Base-by-base conservation (phyloP, 2,888 invertebrate genomes). In the Rhorus exstirpatorius region DNA sequence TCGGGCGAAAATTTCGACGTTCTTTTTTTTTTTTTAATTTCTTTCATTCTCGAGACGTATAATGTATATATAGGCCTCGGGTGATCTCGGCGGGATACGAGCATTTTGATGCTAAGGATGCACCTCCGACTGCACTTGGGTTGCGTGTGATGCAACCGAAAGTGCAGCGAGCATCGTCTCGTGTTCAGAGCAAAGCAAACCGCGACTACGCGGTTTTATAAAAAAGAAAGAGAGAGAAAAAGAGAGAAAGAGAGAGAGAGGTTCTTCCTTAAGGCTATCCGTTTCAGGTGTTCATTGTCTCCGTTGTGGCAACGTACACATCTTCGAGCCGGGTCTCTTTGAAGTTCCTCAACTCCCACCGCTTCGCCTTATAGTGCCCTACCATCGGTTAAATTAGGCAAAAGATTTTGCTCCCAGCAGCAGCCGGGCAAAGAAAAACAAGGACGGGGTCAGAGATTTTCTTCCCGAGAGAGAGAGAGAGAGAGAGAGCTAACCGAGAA, bases 361-460 rank as follows among this genome's bases (percentile, higher is more conserved):
- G 61, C 53, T 14, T 14, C 79, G 63, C 38, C 49, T 53, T 31
- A 67, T 53, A 75, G 65, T 72, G 70, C 61, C 86, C 88, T 87
- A 87, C 87, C 86, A 87, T 71, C 86, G 86, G 91, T 91, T 91
- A 91, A 91, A 91, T 91, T 91, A 90, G 89, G 88, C 91, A 90
- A 91, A 86, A 89, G 87, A 88, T 84, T 81, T 70, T 38, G 26
- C 76, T 21, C 49, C 53, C 68, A 71, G 80, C 70, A 68, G 53
- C 61, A 72, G 82, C 79, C 68, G 72, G 72, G 61, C 41, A 31
- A 41, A 53, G 44, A 83, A 81, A 19, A 83, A 78, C 85, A 83
- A 78, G 85, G 35, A 49, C 67, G 67, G 85, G 83, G 75, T 80
- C 81, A 83, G 76, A 83, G 76, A 21, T 84, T 84, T 75, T 65